phyloP scores from a whole-genome alignment of 2,888 invertebrate species.

The Pterostichus niger region DNA sequence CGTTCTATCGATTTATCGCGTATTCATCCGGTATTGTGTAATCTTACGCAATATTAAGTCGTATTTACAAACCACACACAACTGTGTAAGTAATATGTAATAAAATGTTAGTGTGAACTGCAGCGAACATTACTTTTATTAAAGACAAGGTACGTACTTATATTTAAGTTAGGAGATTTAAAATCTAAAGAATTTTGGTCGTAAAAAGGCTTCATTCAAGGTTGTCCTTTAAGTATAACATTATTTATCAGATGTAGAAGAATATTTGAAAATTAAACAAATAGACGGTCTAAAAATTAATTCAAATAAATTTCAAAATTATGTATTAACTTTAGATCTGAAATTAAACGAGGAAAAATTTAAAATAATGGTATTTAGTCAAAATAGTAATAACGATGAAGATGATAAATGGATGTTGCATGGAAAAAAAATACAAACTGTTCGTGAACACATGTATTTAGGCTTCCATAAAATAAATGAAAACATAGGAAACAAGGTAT shows the following conservation, averaged over 20 bases:
- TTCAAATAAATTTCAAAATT: not conserved
- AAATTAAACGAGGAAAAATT: not conserved
- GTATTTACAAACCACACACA: not conserved
- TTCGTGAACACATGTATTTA: not conserved
- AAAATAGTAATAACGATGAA: not conserved
- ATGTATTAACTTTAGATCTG: not conserved
- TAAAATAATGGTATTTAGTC: not conserved
- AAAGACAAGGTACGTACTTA: too few species aligned
- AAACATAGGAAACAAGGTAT: not conserved
- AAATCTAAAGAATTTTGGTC: constrained; percentile 9
- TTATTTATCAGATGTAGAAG: constrained; percentile 15
- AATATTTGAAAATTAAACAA: not conserved
- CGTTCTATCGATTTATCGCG: too few species aligned
- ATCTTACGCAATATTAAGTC: too few species aligned
- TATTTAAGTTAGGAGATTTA: not conserved
- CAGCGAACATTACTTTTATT: too few species aligned
- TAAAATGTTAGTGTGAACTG: too few species aligned
- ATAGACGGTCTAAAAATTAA: not conserved
- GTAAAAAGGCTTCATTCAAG: not conserved
- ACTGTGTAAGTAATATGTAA: too few species aligned
- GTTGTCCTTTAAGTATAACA: constrained; percentile 3
- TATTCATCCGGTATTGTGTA: too few species aligned
- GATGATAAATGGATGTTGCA: too few species aligned
- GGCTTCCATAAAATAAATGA: not conserved
- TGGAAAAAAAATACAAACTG: not conserved